Evolutionary conservation across 2,888 invertebrate species (phyloP), one percentile per base, ranked within the genome.

Genomic region (Baronia brevicornis): DNA sequence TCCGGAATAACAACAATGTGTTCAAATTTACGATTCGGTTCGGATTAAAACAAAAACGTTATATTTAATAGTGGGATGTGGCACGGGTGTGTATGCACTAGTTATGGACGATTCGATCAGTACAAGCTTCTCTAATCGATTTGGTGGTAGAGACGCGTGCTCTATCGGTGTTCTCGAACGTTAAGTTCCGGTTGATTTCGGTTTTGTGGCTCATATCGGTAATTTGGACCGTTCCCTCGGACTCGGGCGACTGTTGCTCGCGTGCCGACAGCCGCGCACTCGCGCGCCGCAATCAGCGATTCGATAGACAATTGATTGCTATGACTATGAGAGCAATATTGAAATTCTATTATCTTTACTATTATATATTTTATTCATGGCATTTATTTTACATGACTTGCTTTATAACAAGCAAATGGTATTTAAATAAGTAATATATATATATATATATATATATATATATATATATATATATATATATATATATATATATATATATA

Each of bases 21-120:
- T 75, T 79, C 74, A 70, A 82, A 82, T 84, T 80, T 74, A 43
- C 67, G 48, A 82, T 84, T 82, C 66, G 82, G 54, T 56, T 62
- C 80, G 73, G 78, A 70, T 82, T 84, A 77, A 84, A 82, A 82
- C 78, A 75, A 78, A 75, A 84, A 78, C 82, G 74, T 69, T 78
- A 73, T 75, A 75, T 78, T 80, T 78, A 74, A 75, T 75, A 78
- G 69, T 70, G 63, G 68, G 64, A 65, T 69, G 57, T 60, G 68
- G 70, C 71, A 72, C 72, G 72, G 60, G 72, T 64, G 46, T 52
- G 46, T 48, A 41, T 43, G 36, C 41, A 18, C 41, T 42, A 38
- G 35, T 38, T 43, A 43, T 32, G 38, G 38, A 37, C 41, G 39
- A 35, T 38, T 36, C 39, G 34, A 42, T 44, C 40, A 45, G 45